Evolutionary conservation across 2,888 invertebrate species (phyloP).

Genomic region (Chaitophorus viminalis): DNA sequence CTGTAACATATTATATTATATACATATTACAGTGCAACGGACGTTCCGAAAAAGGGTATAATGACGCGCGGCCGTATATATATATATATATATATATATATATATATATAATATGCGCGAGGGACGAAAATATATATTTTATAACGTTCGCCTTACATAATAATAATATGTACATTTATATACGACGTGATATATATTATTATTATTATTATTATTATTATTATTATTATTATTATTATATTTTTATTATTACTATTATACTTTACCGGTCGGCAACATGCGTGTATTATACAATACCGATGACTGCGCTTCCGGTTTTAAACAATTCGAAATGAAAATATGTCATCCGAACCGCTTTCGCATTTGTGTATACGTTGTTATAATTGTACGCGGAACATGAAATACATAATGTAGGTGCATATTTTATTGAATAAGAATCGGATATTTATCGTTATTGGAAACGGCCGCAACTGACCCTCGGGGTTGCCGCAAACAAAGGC

Average conservation of each 20-base stretch:
- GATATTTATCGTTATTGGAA: neutral
- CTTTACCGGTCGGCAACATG: neutral
- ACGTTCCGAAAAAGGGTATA: conserved; percentile 35
- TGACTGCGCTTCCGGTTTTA: neutral
- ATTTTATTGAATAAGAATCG: neutral
- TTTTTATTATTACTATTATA: no score
- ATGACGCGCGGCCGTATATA: neutral
- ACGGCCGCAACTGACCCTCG: neutral
- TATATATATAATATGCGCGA: no score
- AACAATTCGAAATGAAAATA: no score
- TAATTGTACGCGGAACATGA: neutral
- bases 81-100: no score
- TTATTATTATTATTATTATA: no score
- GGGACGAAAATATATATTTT: neutral
- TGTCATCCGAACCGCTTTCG: neutral
- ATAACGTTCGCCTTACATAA: no score
- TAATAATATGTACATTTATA: no score
- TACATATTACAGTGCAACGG: neutral
- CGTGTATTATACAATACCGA: no score
- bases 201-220: no score
- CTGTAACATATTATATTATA: no score
- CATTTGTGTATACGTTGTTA: neutral
- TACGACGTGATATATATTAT: no score
- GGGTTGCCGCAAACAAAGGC: conserved; percentile 7
- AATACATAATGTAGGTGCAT: no score